These are phyloP conservation scores for Homarus americanus DNA, from an alignment of 1,140 invertebrate species.

Conservation along the genomic window DNA sequence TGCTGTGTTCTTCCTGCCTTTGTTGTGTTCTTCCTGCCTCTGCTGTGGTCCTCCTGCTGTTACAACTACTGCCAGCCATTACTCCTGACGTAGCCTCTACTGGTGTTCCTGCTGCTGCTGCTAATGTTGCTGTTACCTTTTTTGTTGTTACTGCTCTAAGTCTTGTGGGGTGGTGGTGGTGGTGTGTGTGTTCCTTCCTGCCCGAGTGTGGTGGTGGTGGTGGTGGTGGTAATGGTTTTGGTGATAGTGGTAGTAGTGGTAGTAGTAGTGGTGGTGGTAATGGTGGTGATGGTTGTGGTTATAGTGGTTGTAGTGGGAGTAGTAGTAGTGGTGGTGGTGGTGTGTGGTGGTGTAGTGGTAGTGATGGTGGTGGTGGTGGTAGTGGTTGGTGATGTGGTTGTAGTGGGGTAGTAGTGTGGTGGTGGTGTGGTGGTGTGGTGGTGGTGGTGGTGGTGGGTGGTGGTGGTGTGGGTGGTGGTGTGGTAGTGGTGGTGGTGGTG, in stretches of 20 bases:
- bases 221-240: not conserved
- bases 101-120: not conserved
- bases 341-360: too few relatives aligned
- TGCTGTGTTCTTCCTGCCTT: not conserved
- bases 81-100: not conserved
- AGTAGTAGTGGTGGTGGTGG: not conserved
- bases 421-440: too few relatives aligned
- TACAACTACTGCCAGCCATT: not conserved
- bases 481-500: too few relatives aligned
- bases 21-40: not conserved
- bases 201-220: not conserved
- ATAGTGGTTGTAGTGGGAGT: not conserved
- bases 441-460: too few relatives aligned
- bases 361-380: conserved; percentile 9
- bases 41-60: not conserved
- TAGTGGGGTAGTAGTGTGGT: too few relatives aligned
- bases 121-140: not conserved
- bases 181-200: too few relatives aligned
- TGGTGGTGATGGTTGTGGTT: not conserved
- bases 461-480: too few relatives aligned
- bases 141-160: not conserved
- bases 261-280: not conserved
- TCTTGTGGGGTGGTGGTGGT: too few relatives aligned
- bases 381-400: not conserved
- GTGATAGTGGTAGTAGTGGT: not conserved